A percentile compares a stretch with the other conserved stretches of the same genome.
These are phyloP conservation scores for Osmerus eperlanus DNA, from an alignment of 2,113 vertebrate species.

Conservation along the genomic window DNA sequence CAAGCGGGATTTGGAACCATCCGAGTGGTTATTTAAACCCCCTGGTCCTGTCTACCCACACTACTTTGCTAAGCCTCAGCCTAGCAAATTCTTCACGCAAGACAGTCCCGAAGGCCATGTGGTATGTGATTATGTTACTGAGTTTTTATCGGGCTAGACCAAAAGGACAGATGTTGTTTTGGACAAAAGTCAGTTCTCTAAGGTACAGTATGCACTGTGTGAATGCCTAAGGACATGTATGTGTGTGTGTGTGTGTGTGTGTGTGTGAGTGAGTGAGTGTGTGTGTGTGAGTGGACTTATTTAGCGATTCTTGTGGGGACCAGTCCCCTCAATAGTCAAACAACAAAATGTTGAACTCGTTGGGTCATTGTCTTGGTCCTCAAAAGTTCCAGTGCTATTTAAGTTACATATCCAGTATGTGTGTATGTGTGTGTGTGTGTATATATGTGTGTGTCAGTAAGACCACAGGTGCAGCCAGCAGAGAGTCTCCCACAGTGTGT, in stretches of 20 bases:
- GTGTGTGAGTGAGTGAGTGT: neutral
- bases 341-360: neutral
- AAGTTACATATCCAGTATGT: neutral
- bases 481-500: constrained; percentile 22
- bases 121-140: constrained; percentile 53
- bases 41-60: constrained; percentile 17
- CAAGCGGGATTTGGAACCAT: constrained; percentile 4
- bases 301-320: neutral
- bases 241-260: neutral
- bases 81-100: constrained; percentile 48
- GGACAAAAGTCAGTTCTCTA: constrained; percentile 38
- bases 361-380: no score
- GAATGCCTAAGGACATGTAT: neutral
- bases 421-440: constrained; percentile 9
- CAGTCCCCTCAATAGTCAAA: neutral
- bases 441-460: neutral
- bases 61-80: constrained; percentile 55
- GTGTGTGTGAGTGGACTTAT: neutral
- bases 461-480: constrained; percentile 21
- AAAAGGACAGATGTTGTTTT: constrained; percentile 67
- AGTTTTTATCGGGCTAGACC: constrained; percentile 48
- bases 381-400: no score
- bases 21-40: neutral
- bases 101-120: constrained; percentile 34
- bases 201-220: constrained; percentile 27